Evolutionary conservation across 1,140 invertebrate species (phyloP), one percentile per base, ranked within the genome.

Genomic region (Listronotus oregonensis): DNA sequence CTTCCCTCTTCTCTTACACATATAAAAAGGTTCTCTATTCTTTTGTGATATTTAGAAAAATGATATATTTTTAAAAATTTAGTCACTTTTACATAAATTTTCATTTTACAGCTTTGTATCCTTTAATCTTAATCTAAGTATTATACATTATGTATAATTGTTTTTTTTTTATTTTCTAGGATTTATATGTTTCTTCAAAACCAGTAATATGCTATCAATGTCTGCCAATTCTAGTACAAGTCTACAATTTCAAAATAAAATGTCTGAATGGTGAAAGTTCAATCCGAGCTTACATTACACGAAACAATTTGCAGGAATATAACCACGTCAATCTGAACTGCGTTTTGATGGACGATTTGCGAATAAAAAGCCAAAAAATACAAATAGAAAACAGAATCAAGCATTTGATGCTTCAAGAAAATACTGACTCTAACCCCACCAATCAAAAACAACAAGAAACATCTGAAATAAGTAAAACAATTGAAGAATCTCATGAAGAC

Each of bases 171-270:
- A 27, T 27, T 27, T 67, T 67, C 50, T 37, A 70, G 69, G 69
- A 70, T 40, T 44, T 65, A 31, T 67, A 70, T 34, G 65, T 70
- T 18, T 67, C 69, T 15, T 39, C 62, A n/a, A 21, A 65, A n/a
- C 69, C 69, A 5, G 62, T 67, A 27, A 62, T 70, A 10, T 70
- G 69, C 18, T 67, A 67, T 17, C 57, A 58, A 17, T 70, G 69
- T 31, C 50, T 70, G 37, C 51, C 44, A 47, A 31, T 51, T 15
- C 39, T 70, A 46, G 56, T 67, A 9, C 52, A 57, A 57, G 61
- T 70, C 10, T 67, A 70, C 44, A 67, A 70, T 39, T 70, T 70
- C 14, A 70, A 70, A 57, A 62, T 57, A n/a, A 67, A 59, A 50
- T 67, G 66, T 51, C 40, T 70, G 8, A 67, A 67, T 58, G 62